phyloP scores from a whole-genome alignment of 2,113 vertebrate species.

The Phycodurus eques region DNA sequence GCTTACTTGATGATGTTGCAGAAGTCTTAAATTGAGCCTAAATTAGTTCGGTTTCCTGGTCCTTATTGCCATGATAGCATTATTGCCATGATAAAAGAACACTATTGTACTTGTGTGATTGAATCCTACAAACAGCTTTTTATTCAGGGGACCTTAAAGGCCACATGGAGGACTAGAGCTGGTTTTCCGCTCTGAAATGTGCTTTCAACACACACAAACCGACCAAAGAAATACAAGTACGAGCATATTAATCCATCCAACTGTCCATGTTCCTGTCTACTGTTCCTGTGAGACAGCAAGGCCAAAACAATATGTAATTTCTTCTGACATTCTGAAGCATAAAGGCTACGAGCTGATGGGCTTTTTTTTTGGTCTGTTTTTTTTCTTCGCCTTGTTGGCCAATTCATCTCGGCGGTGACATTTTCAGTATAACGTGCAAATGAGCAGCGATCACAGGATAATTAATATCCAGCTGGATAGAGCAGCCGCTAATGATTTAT shows the following conservation, averaged over 20 bases:
- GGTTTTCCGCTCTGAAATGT: conserved; percentile 28
- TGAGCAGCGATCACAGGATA: conserved; percentile 63
- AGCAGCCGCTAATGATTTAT: conserved; percentile 63
- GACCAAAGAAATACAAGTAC: conserved; percentile 1
- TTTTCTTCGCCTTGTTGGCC: conserved; percentile 51
- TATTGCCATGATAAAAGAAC: conserved; percentile 55
- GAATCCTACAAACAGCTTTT: conserved; percentile 65
- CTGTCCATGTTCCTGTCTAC: conserved; percentile 9
- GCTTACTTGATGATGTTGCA: conserved; percentile 31
- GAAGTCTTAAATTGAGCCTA: conserved; percentile 52
- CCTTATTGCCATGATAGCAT: conserved; percentile 23
- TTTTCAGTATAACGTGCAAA: conserved; percentile 72
- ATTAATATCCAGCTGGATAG: conserved; percentile 64
- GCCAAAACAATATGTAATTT: conserved; percentile 67
- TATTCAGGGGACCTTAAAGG: conserved; percentile 63
- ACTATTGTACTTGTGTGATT: conserved; percentile 47
- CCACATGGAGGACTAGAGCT: conserved; percentile 46
- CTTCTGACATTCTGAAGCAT: conserved; percentile 62
- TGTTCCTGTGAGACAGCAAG: conserved; percentile 42
- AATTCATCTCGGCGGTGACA: conserved; percentile 70
- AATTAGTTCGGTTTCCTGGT: conserved; percentile 71
- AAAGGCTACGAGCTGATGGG: conserved; percentile 51
- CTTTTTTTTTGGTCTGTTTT: not conserved
- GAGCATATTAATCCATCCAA: not conserved
- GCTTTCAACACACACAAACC: conserved; percentile 57